A percentile compares a stretch with the other conserved stretches of the same genome.
Evolutionary conservation across 2,888 invertebrate species (phyloP).

Genomic region (Torymus texanus): DNA sequence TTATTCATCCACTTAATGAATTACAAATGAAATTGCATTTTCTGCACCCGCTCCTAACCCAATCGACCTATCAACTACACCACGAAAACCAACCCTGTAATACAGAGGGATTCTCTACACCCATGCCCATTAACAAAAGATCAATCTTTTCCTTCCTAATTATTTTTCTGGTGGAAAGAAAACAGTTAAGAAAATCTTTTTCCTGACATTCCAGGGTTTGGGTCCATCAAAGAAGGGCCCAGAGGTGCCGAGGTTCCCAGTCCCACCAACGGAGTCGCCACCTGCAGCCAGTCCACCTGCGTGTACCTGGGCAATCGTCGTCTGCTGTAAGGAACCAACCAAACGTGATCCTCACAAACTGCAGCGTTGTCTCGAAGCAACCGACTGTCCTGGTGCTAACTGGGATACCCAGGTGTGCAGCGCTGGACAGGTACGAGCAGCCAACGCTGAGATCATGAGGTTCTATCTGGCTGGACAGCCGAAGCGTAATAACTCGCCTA

Average conservation of each 20-base stretch:
- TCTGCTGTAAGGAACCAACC: conserved; percentile 78
- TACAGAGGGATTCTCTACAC: too few species aligned
- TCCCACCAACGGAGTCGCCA: conserved; percentile 75
- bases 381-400: conserved; percentile 84
- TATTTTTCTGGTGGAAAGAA: too few species aligned
- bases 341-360: conserved; percentile 54
- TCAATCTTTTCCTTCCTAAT: too few species aligned
- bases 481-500: not conserved
- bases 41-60: too few species aligned
- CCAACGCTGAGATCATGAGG: conserved; percentile 68
- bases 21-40: too few species aligned
- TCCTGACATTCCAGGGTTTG: conserved; percentile 61
- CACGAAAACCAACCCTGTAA: too few species aligned
- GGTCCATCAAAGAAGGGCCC: conserved; percentile 64
- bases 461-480: conserved; percentile 60
- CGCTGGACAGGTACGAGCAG: conserved; percentile 78
- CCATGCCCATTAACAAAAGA: too few species aligned
- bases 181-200: too few species aligned
- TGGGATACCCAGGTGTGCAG: conserved; percentile 86
- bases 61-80: too few species aligned
- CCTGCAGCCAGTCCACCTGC: conserved; percentile 76
- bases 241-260: conserved; percentile 64
- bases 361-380: conserved; percentile 81
- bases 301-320: conserved; percentile 86
- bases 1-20: too few species aligned